Evolutionary conservation across 2,113 vertebrate genomes (phyloP).

Genomic region (Procapra przewalskii): DNA sequence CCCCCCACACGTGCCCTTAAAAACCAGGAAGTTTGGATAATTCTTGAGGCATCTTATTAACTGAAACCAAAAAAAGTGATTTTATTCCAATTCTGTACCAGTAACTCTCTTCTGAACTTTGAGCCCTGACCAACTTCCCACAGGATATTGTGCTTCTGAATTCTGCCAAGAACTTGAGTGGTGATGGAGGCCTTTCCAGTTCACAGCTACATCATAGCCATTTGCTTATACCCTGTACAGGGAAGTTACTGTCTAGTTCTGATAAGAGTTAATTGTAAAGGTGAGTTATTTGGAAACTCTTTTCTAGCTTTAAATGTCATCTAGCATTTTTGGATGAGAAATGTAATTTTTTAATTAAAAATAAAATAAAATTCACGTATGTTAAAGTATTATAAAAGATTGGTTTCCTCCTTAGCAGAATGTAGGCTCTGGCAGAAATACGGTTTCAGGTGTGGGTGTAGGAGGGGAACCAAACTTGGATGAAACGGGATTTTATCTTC

Average conservation of each 20-base stretch:
- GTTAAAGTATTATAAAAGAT: constrained; percentile 76
- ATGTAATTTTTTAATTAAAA: constrained; percentile 75
- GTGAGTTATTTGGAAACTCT: constrained; percentile 74
- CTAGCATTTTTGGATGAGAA: constrained; percentile 75
- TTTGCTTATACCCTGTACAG: not conserved
- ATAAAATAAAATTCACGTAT: constrained; percentile 79
- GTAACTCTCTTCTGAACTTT: not conserved
- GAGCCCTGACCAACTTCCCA: not conserved
- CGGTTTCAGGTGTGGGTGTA: constrained; percentile 77
- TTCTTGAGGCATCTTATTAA: constrained; percentile 34
- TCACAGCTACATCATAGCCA: not conserved
- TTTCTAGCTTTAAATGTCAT: constrained; percentile 76
- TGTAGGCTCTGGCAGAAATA: constrained; percentile 76
- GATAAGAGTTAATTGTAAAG: constrained; percentile 75
- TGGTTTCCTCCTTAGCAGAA: constrained; percentile 76
- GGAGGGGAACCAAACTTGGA: constrained; percentile 76
- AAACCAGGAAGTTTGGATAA: not conserved
- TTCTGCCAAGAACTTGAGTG: not conserved
- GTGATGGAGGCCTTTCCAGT: not conserved
- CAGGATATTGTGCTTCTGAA: not conserved
- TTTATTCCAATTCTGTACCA: constrained; percentile 2
- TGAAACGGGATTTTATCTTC: constrained; percentile 72
- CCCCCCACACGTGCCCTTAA: not conserved
- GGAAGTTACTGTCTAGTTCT: constrained; percentile 32
- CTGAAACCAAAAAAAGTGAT: not conserved